Conservation (phyloP, 2,113 vertebrate genomes). For the Hypomesus transpacificus region DNA sequence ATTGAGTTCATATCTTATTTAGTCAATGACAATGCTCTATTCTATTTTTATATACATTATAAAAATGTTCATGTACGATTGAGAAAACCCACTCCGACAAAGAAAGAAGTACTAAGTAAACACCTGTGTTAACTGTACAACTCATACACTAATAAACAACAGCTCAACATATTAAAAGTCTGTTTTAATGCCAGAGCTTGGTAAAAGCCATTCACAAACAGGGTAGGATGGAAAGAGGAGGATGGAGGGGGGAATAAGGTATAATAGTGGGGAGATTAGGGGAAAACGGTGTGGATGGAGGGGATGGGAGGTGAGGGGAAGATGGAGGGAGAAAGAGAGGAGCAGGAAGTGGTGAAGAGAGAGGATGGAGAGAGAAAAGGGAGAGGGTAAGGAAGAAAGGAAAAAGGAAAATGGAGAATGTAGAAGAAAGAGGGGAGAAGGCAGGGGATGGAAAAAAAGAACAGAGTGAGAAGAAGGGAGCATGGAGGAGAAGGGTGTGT, state of each 20-base stretch:
- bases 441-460: too few species aligned
- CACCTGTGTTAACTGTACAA: conserved; percentile 14
- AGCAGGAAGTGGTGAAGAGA: too few species aligned
- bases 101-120: conserved; percentile 40
- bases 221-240: conserved; percentile 31
- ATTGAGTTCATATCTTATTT: conserved; percentile 18
- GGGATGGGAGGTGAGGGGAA: neutral
- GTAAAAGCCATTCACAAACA: conserved; percentile 50
- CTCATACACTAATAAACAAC: conserved; percentile 47
- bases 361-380: too few species aligned
- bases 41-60: conserved; percentile 26
- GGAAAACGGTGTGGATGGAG: neutral
- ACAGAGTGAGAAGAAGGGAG: too few species aligned
- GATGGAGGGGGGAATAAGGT: too few species aligned
- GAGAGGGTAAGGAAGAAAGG: too few species aligned
- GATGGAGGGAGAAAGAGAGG: neutral
- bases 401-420: too few species aligned
- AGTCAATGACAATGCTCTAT: conserved; percentile 5
- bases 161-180: conserved; percentile 39
- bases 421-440: too few species aligned
- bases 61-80: conserved; percentile 42
- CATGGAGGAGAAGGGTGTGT: too few species aligned
- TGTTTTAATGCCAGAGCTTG: conserved; percentile 34
- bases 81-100: conserved; percentile 44
- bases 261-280: neutral